These are phyloP conservation scores for Diorhabda carinulata DNA, from an alignment of 1,140 invertebrate genomes.

Conservation along the genomic window DNA sequence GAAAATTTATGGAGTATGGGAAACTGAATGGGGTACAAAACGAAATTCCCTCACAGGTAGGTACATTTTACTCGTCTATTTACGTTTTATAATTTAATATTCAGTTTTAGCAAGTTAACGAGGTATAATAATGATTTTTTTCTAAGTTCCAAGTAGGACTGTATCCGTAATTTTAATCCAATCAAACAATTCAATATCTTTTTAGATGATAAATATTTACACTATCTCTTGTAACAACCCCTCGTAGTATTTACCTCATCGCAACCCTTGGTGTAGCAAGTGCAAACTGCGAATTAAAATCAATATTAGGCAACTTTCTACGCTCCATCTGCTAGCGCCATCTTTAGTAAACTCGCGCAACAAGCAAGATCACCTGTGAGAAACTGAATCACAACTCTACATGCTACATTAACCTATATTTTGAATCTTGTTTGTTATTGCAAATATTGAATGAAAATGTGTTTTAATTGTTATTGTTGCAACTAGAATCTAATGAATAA, in stretches of 20 bases:
- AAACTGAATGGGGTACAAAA: too few relatives aligned
- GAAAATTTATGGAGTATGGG: too few relatives aligned
- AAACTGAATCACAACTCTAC: neutral
- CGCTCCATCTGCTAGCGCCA: conserved; percentile 8
- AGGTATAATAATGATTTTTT: too few relatives aligned
- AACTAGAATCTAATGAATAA: neutral
- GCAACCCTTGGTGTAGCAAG: conserved; percentile 1
- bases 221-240: too few relatives aligned
- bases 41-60: too few relatives aligned
- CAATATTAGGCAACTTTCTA: conserved; percentile 4
- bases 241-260: neutral
- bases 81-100: too few relatives aligned
- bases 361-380: conserved; percentile 10
- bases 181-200: too few relatives aligned
- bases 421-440: neutral
- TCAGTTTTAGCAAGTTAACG: too few relatives aligned
- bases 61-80: too few relatives aligned
- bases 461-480: neutral
- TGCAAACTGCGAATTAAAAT: conserved; percentile 10
- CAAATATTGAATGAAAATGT: conserved; percentile 19
- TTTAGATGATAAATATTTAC: too few relatives aligned
- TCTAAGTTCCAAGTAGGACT: too few relatives aligned
- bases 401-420: conserved; percentile 16
- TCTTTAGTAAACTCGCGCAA: conserved; percentile 9
- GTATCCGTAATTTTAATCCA: too few relatives aligned